Base-by-base conservation (phyloP, 2,888 invertebrate species). In the Halictus quadricinctus region DNA sequence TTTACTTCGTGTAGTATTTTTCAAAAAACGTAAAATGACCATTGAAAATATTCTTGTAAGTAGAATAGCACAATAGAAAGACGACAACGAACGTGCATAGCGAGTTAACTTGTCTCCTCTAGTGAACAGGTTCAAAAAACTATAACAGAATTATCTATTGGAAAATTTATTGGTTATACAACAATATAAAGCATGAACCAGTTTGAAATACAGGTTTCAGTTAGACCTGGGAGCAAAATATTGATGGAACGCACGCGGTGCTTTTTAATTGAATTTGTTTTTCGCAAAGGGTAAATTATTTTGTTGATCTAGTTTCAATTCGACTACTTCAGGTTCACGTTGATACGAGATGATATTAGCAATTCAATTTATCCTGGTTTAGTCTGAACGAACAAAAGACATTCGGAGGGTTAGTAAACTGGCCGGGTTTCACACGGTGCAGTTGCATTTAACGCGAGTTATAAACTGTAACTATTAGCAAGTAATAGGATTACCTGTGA, bases 401-500 rank as follows among this genome's bases (percentile, higher is more conserved):
- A 60, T 60, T 12, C 12, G 12, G 60, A 60, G 25, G 3, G 21
- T 41, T 12, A 4, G 36, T 21, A 69, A 41, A 0, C 36, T 3
- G 18, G 21, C 21, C 29, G 15, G 5, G 29, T 21, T 41, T 29
- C 29, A 12, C 64, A 29, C 29, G 2, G 15, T 29, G 29, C 69
- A 41, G 36, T 36, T 69, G 69, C 21, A 41, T 41, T 69, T 50
- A 50, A 54, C 21, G 18, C 25, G 13, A 76, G 48, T 66, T 76
- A 48, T 18, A 76, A 76, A 46, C 60, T 75, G 76, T 13, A 50
- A 50, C 41, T 25, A 50, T 70, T 21, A 48, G 36, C 60, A n/a
- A 18, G 77, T 6, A 70, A 48, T 29, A 46, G 18, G 21, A 46
- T 64, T 48, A 36, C 54, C 7, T 12, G 36, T 5, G 29, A 29